Base-by-base conservation (phyloP, 2,797 vertebrate species). In the Danio albolineatus region DNA sequence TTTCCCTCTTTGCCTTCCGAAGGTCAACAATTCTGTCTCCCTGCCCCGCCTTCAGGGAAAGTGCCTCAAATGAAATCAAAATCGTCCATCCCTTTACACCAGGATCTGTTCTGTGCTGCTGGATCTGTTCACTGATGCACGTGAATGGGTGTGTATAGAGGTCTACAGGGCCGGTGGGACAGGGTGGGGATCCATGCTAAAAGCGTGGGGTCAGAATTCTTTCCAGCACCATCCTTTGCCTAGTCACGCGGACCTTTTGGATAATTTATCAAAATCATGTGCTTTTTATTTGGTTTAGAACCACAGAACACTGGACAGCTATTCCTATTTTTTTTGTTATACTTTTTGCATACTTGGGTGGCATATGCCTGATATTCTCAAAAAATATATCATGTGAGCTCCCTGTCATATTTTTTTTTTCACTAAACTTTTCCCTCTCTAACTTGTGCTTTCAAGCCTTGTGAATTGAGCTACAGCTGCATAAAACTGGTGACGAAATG, bases 21-120 rank as follows among this genome's bases (percentile, higher is more conserved):
- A 83, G 84, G 85, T 87, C 86, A 85, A 80, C 74, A 84, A 67
- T 75, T 43, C 78, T 78, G 67, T 75, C 73, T 86, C 74, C 67
- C 78, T 82, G 62, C 70, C 57, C 77, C 77, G 44, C 82, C 81
- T 69, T 70, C 43, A n/a, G 48, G 39, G 72, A 84, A 79, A 82
- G 62, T 62, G 72, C 14, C 69, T 75, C 9, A 73, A 60, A 69
- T 85, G 78, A 78, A 61, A 80, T 83, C 21, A 49, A 48, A 83
- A 84, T 28, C 51, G 48, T 72, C 83, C 69, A 73, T 80, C 83
- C 83, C 79, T 76, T 46, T 74, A 14, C 8, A 16, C 36, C 10
- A 48, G 53, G 59, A 78, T 76, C 56, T 74, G 66, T 54, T 78
- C 65, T 75, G 48, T 64, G 36, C 53, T 39, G 10, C 54, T 77